These are phyloP conservation scores for Bombus soroeensis DNA, from an alignment of 1,140 invertebrate species.

Conservation along the genomic window DNA sequence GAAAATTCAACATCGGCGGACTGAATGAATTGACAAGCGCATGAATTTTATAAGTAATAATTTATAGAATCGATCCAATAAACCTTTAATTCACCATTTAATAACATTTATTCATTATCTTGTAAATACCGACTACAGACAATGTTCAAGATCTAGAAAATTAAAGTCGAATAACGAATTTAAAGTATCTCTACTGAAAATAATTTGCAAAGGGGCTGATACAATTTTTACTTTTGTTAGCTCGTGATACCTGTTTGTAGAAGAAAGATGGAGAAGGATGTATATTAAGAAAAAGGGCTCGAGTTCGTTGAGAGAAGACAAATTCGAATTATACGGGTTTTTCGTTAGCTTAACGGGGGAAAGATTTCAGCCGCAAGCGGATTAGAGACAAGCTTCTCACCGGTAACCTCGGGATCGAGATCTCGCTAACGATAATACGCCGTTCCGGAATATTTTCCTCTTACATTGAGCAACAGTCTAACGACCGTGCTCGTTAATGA, in stretches of 20 bases:
- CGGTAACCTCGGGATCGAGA: neutral
- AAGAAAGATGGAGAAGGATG: neutral
- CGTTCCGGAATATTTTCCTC: conserved; percentile 23
- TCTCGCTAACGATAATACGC: conserved; percentile 13
- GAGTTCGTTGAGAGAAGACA: neutral
- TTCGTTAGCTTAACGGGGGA: neutral
- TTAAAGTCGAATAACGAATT: neutral
- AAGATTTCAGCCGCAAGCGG: conserved; percentile 7
- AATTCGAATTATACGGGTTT: conserved; percentile 21
- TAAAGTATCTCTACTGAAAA: neutral
- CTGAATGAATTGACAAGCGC: too few relatives aligned
- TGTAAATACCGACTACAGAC: too few relatives aligned
- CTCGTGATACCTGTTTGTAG: neutral
- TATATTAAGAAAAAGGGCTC: neutral
- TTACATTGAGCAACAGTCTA: conserved; percentile 14
- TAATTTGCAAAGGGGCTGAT: neutral
- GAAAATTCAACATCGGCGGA: too few relatives aligned
- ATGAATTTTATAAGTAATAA: too few relatives aligned
- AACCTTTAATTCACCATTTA: too few relatives aligned
- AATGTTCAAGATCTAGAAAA: neutral
- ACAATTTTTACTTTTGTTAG: neutral
- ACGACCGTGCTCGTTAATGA: conserved; percentile 49
- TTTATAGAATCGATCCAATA: too few relatives aligned
- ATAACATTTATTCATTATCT: too few relatives aligned
- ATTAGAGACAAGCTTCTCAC: conserved; percentile 11